Base-by-base conservation (phyloP, 2,888 invertebrate species). In the Leptarthrus brevirostris region DNA sequence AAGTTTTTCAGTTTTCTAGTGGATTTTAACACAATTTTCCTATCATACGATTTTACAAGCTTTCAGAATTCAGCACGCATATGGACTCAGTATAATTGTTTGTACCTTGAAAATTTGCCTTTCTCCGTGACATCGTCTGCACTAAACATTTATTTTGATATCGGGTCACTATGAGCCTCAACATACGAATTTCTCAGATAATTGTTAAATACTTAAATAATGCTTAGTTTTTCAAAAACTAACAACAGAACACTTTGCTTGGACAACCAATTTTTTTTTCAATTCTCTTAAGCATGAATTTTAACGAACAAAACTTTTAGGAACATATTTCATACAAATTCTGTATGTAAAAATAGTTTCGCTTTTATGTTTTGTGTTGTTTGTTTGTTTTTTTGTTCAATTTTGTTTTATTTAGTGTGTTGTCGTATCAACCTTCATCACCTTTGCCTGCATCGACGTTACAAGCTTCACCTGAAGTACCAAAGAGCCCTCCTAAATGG, bases 401-500 rank as follows among this genome's bases (percentile, higher is more conserved):
- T 72, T 26, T 44, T 44, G 18, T 49, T 74, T 74, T 74, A 73
- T 74, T 56, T 69, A 77, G 84, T 79, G 84, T 84, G 78, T 80
- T 84, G 76, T 47, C 58, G 44, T 40, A 44, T 56, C 58, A 47
- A 80, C 82, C 77, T 34, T 73, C 79, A 76, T 76, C 78, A 73
- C 76, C 77, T 54, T 44, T 76, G 76, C 77, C 79, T 74, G 40
- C 77, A 70, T 56, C 77, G 53, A 76, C 78, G 73, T 71, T 77
- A 58, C 74, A 74, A 36, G 12, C 26, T 26, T 26, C 75, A 75
- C 74, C 77, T 73, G 79, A 81, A 75, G 79, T 82, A 77, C 85
- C 85, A 44, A 85, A 84, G 80, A 85, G 84, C 74, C 85, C 85
- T 73, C 85, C 85, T 49, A 83, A 93, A 82, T 96, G 95, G 95